Conservation (phyloP, 2,888 invertebrate genomes). For the Trachelus iudaicus region DNA sequence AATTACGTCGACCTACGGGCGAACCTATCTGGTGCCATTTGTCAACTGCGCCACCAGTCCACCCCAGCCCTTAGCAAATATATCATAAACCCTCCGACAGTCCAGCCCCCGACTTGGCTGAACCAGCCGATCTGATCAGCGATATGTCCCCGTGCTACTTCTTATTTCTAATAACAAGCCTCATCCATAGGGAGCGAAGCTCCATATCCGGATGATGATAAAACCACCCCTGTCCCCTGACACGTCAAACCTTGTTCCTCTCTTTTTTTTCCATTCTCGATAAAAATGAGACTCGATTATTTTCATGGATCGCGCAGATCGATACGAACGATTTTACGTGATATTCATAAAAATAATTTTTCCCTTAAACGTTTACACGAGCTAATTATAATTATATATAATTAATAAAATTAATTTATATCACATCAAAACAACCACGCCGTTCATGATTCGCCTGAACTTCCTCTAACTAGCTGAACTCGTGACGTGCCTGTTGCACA, state of each 20-base stretch:
- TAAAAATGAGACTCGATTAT: not conserved
- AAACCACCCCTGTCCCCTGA: not conserved
- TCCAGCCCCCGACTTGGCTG: constrained; percentile 2
- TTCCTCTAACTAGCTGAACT: not conserved
- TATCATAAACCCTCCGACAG: constrained; percentile 15
- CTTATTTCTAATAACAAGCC: constrained; percentile 13
- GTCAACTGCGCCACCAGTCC: constrained; percentile 11
- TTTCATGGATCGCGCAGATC: not conserved
- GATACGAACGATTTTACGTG: not conserved
- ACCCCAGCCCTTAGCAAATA: constrained; percentile 15
- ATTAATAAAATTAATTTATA: not conserved
- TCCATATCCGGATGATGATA: not conserved
- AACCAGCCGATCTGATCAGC: constrained; percentile 16
- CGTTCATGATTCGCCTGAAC: no score
- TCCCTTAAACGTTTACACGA: fast-evolving
- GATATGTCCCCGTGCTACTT: constrained; percentile 10
- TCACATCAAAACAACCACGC: no score
- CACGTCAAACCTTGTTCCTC: not conserved
- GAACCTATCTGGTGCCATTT: constrained; percentile 15
- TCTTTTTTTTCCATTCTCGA: not conserved
- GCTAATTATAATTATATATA: no score
- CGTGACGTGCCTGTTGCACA: not conserved
- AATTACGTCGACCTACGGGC: constrained; percentile 13
- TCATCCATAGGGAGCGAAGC: not conserved
- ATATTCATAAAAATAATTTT: not conserved